Evolutionary conservation across 2,797 vertebrate genomes (phyloP).

Genomic region (Mus spretus): DNA sequence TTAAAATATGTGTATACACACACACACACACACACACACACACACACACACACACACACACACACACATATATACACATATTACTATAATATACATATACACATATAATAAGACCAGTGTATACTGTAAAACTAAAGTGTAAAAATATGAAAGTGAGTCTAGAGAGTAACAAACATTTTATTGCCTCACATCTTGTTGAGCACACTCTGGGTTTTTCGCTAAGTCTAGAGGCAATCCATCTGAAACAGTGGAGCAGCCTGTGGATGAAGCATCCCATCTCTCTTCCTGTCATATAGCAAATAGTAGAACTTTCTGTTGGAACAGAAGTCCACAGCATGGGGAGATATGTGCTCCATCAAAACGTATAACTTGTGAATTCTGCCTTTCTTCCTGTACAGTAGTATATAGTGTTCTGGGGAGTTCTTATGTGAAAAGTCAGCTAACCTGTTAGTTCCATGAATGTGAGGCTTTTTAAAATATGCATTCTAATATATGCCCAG

Average conservation of each 20-base stretch:
- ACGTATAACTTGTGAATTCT: neutral
- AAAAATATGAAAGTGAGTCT: neutral
- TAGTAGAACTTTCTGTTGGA: neutral
- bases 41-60: too few relatives aligned
- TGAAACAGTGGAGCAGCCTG: neutral
- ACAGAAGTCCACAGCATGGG: neutral
- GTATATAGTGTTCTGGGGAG: neutral
- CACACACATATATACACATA: neutral
- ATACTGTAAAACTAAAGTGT: neutral
- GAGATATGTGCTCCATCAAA: neutral
- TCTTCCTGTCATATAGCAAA: neutral
- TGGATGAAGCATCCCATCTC: neutral
- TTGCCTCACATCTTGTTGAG: too few relatives aligned
- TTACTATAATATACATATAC: neutral
- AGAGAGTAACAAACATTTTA: neutral
- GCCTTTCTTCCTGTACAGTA: neutral
- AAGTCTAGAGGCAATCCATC: neutral
- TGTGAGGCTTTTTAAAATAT: neutral
- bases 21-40: too few relatives aligned
- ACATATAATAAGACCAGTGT: neutral
- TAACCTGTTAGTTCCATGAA: neutral
- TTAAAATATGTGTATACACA: neutral
- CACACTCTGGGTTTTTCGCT: neutral
- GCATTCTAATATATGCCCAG: neutral
- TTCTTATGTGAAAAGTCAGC: neutral